Evolutionary conservation across 2,888 invertebrate genomes (phyloP).

Genomic region (Argyra leucocephala): DNA sequence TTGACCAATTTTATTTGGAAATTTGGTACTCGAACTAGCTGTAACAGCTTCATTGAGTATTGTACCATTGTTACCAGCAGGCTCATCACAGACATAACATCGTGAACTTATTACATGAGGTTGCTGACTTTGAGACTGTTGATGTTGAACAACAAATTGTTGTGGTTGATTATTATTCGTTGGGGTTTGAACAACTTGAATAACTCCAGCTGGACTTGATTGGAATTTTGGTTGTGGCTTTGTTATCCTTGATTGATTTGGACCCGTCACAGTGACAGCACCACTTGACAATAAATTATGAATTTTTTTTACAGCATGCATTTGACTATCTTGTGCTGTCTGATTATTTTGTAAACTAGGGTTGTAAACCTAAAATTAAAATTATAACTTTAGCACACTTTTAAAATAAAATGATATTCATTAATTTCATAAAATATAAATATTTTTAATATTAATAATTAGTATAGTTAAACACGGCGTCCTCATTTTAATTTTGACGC

Average conservation of each 20-base stretch:
- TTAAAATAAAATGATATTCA: background rate
- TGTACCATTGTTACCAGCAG: conserved; percentile 33
- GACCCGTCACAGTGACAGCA: conserved; percentile 43
- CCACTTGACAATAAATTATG: conserved; percentile 43
- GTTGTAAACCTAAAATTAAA: background rate
- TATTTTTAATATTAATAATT: background rate
- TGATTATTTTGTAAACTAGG: conserved; percentile 1
- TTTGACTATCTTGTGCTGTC: conserved; percentile 18
- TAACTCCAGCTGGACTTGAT: conserved; percentile 25
- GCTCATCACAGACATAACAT: conserved; percentile 44
- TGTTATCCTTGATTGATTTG: conserved; percentile 41
- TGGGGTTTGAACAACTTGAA: conserved; percentile 14
- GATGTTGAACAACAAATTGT: background rate
- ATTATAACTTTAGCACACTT: background rate
- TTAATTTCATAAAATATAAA: background rate
- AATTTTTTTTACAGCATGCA: conserved; percentile 42
- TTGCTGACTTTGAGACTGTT: conserved; percentile 21
- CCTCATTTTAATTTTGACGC: conserved; percentile 9
- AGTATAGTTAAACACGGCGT: conserved; percentile 4
- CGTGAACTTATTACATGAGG: conserved; percentile 16
- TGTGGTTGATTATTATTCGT: conserved; percentile 23
- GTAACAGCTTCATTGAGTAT: conserved; percentile 40
- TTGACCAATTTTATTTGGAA: conserved; percentile 46
- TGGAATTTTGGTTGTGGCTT: conserved; percentile 32
- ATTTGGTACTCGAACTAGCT: conserved; percentile 42